phyloP scores from a whole-genome alignment of 2,888 invertebrate species.

The Bugulina stolonifera region DNA sequence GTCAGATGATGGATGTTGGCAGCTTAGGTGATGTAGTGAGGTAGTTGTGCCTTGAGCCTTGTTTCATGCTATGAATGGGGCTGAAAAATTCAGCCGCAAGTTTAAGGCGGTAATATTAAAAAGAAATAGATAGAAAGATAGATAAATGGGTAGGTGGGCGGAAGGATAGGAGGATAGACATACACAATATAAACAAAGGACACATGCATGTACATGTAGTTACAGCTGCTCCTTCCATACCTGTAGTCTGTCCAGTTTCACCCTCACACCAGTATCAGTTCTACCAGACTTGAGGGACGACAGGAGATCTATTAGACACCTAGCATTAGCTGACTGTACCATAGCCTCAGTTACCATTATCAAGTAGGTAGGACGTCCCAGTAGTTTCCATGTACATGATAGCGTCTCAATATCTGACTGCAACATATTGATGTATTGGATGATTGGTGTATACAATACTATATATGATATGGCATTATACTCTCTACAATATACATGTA shows the following conservation, averaged over 20 bases:
- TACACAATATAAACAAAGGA: neutral
- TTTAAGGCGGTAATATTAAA: too few species aligned
- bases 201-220: neutral
- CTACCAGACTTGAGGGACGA: slow-evolving; percentile 90
- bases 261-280: slow-evolving; percentile 90
- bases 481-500: too few species aligned
- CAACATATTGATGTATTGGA: too few species aligned
- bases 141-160: too few species aligned
- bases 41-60: too few species aligned
- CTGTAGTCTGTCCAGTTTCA: slow-evolving; percentile 73
- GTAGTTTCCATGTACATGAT: slow-evolving; percentile 92
- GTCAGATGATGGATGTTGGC: too few species aligned
- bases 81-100: too few species aligned
- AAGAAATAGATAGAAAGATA: too few species aligned
- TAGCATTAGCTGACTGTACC: slow-evolving; percentile 40
- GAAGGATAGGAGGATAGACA: neutral
- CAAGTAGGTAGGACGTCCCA: slow-evolving; percentile 81
- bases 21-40: too few species aligned
- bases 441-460: too few species aligned
- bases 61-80: too few species aligned
- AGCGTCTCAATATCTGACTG: slow-evolving; percentile 90
- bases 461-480: too few species aligned
- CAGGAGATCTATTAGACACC: slow-evolving; percentile 85
- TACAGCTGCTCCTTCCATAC: slow-evolving; percentile 38
- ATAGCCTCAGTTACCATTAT: slow-evolving; percentile 21